These are phyloP conservation scores for Lampris incognitus DNA, from an alignment of 2,113 vertebrate species.

Conservation along the genomic window DNA sequence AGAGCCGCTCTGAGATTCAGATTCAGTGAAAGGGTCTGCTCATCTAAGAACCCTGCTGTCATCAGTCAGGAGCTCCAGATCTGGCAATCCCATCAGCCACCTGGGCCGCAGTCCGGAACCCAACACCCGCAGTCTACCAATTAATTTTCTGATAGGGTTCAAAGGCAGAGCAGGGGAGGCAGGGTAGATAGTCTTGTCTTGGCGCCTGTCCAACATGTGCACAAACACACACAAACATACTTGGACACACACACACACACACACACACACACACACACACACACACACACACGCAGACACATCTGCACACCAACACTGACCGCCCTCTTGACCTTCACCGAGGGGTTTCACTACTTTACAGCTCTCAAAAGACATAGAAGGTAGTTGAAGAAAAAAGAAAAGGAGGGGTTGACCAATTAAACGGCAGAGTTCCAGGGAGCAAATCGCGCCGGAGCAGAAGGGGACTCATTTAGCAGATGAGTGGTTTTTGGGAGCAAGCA, in stretches of 20 bases:
- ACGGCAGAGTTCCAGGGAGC: constrained; percentile 49
- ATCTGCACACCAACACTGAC: constrained; percentile 17
- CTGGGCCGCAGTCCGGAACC: constrained; percentile 69
- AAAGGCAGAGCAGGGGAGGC: constrained; percentile 57
- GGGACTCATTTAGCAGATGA: constrained; percentile 80
- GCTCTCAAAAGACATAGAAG: constrained; percentile 55
- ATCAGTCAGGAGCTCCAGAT: constrained; percentile 74
- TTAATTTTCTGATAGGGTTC: constrained; percentile 77
- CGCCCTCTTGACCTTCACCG: constrained; percentile 68
- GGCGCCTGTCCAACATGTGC: constrained; percentile 30
- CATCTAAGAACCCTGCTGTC: constrained; percentile 73
- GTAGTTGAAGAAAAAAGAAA: constrained; percentile 8
- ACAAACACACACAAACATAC: constrained; percentile 3
- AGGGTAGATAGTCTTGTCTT: constrained; percentile 22
- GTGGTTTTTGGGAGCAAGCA: constrained; percentile 54
- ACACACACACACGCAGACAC: neutral
- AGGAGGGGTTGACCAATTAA: constrained; percentile 66
- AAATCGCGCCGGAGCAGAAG: constrained; percentile 55
- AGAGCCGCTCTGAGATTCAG: constrained; percentile 47
- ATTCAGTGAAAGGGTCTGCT: constrained; percentile 55
- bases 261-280: constrained; percentile 22
- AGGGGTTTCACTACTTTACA: constrained; percentile 69
- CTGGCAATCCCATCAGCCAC: constrained; percentile 85
- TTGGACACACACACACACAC: neutral
- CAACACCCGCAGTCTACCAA: constrained; percentile 71